Conservation (phyloP, 1,140 invertebrate species). For the Pachyrhynchus sulphureomaculatus region DNA sequence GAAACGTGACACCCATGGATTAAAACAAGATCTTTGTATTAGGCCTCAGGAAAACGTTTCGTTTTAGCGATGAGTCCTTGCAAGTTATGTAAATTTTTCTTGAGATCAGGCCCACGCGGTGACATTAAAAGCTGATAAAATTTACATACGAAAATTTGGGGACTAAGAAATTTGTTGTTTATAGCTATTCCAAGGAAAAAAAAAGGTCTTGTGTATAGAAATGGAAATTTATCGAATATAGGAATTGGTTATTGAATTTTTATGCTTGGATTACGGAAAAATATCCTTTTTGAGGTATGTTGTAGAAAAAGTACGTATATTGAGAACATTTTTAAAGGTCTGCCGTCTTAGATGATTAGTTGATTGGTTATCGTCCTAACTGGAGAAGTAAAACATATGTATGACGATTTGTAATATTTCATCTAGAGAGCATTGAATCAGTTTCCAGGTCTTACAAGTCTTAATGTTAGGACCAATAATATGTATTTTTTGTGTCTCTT, state of each 20-base stretch:
- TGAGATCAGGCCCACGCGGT: conserved; percentile 13
- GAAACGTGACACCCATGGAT: conserved; percentile 6
- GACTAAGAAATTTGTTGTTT: conserved; percentile 23
- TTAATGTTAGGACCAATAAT: too few relatives aligned
- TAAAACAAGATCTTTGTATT: background rate
- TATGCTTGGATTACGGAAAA: background rate
- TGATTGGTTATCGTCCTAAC: too few relatives aligned
- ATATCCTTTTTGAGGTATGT: background rate
- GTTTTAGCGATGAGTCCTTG: background rate
- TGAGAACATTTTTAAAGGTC: too few relatives aligned
- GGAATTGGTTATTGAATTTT: conserved; percentile 1
- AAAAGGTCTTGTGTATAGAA: background rate
- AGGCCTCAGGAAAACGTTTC: conserved; percentile 1
- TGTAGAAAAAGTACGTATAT: background rate
- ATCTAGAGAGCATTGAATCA: too few relatives aligned
- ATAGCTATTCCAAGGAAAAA: conserved; percentile 6
- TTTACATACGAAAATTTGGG: conserved; percentile 22
- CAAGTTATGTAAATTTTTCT: conserved; percentile 24
- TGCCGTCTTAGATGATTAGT: too few relatives aligned
- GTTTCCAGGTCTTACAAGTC: too few relatives aligned
- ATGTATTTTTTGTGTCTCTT: too few relatives aligned
- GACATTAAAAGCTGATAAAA: conserved; percentile 30
- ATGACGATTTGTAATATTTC: too few relatives aligned
- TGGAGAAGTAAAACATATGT: too few relatives aligned
- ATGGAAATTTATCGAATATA: background rate